Base-by-base conservation (phyloP, 2,113 vertebrate species). In the Choloepus hoffmanni region DNA sequence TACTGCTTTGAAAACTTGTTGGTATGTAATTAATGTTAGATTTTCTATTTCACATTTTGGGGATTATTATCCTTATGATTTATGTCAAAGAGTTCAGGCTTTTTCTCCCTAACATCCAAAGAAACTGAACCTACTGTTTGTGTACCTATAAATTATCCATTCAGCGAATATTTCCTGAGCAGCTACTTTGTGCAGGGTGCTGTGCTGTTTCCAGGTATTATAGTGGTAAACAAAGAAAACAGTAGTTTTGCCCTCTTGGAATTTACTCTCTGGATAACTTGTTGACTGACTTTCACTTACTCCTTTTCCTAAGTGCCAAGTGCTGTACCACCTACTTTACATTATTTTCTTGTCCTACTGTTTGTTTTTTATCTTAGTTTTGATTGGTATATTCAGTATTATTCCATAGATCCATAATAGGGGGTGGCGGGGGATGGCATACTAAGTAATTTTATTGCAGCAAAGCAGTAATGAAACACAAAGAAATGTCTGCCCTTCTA, bases 91-190 rank as follows among this genome's bases (percentile, higher is more conserved):
- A 23, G 4, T 67, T 63, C n/a, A 81, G n/a, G 1, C 62, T 72
- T 84, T 65, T 10, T 74, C 40, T 40, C 76, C 43, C 26, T 77
- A 55, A 53, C 6, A 87, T 82, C 19, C 43, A 85, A 88, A 85
- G 33, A 72, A 92, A 86, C 23, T 70, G 55, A 72, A 81, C 45
- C 16, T 50, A 43, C 33, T 58, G 11, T 87, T 83, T 70, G 90
- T 84, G 1, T 77, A 40, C 18, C 67, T 78, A 15, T 48, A 67
- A 91, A 45, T 91, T 65, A 89, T 33, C 90, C 24, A 74, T 55
- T 81, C 73, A 85, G 18, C 85, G 91, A 68, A 90, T 89, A 73
- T 78, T 94, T 89, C 11, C 53, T 60, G 55, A 84, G n/a, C 45
- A 48, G 60, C 74, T 48, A 2, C 62, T 73, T 48, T 62, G 53